These are phyloP conservation scores for Sceloporus undulatus DNA, from an alignment of 2,113 vertebrate genomes.

Conservation along the genomic window DNA sequence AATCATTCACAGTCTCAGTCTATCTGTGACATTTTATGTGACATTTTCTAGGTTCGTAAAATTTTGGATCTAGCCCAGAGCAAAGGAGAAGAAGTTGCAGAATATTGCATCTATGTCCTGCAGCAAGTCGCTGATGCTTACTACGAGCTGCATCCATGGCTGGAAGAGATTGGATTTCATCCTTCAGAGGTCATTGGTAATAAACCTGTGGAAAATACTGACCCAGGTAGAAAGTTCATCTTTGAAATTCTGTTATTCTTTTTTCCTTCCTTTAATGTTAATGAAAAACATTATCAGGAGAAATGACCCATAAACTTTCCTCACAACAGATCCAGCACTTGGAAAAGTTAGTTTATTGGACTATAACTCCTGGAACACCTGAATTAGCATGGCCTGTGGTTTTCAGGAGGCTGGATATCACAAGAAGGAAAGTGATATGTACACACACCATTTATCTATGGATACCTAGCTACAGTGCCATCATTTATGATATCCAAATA, in stretches of 20 bases:
- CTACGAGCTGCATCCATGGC: conserved; percentile 90
- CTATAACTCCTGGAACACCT: too few relatives aligned
- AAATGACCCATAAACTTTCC: not conserved
- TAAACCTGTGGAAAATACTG: conserved; percentile 88
- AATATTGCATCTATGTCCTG: conserved; percentile 87
- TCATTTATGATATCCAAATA: not conserved
- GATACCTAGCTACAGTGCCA: too few relatives aligned
- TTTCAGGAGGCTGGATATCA: not conserved
- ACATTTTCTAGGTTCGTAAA: conserved; percentile 86
- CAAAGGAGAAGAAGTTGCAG: conserved; percentile 92
- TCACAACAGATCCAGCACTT: not conserved
- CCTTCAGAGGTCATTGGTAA: conserved; percentile 76
- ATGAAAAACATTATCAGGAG: not conserved
- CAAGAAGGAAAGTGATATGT: not conserved
- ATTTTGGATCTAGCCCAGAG: conserved; percentile 92
- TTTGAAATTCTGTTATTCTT: not conserved
- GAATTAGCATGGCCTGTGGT: not conserved
- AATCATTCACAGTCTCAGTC: not conserved
- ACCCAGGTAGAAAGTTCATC: conserved; percentile 85
- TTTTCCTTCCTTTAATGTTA: not conserved
- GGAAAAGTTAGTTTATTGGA: not conserved
- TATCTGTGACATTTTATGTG: not conserved
- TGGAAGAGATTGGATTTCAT: conserved; percentile 83
- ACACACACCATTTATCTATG: not conserved
- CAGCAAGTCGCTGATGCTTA: conserved; percentile 88